These are phyloP conservation scores for Rhynchomys soricoides DNA, from an alignment of 2,113 vertebrate species.

Conservation along the genomic window DNA sequence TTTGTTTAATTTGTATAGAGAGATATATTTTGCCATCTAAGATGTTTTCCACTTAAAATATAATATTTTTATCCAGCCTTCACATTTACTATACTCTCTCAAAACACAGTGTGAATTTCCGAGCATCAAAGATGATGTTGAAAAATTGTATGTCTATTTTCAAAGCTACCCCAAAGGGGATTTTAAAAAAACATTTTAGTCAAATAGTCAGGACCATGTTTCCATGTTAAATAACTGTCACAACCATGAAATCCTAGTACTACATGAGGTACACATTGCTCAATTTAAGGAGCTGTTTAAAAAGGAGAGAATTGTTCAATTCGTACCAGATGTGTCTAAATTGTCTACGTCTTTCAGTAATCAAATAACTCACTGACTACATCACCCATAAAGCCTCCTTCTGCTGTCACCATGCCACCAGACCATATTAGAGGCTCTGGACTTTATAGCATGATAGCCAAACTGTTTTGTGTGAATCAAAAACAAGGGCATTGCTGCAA, in stretches of 20 bases:
- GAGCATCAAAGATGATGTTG: background rate
- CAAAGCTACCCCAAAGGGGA: conserved; percentile 6
- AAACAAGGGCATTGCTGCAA: background rate
- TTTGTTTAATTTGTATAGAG: conserved; percentile 44
- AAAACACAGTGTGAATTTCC: conserved; percentile 49
- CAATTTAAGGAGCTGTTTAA: background rate
- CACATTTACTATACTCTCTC: background rate
- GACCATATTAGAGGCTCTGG: background rate
- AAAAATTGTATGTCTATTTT: conserved; percentile 40
- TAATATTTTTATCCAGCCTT: background rate
- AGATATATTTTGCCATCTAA: conserved; percentile 30
- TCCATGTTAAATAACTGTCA: conserved; percentile 43
- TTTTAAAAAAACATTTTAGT: conserved; percentile 31
- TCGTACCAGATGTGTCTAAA: conserved; percentile 48
- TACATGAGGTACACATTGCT: background rate
- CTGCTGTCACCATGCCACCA: background rate
- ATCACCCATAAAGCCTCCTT: background rate
- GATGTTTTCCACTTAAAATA: conserved; percentile 34
- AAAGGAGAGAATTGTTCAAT: background rate
- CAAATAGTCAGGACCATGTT: conserved; percentile 2
- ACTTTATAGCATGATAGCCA: background rate
- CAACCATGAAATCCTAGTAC: conserved; percentile 24
- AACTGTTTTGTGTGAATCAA: conserved; percentile 39
- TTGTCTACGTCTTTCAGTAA: conserved; percentile 5
- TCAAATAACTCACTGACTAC: conserved; percentile 35